Evolutionary conservation across 2,888 invertebrate species (phyloP), one percentile per base, ranked within the genome.

Genomic region (Volucella inanis): DNA sequence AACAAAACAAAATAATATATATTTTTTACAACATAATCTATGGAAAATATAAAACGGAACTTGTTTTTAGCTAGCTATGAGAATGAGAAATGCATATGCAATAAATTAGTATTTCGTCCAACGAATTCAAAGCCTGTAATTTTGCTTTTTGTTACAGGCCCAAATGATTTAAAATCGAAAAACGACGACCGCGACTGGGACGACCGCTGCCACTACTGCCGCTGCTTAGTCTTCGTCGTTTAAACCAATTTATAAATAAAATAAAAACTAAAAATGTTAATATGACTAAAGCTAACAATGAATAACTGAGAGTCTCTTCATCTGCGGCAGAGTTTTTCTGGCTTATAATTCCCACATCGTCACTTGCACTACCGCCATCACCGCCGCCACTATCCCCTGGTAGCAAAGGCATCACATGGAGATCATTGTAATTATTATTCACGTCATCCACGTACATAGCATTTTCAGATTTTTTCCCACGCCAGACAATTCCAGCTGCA

Each of bases 231-330:
- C 88, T 87, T 75, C 88, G 74, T 77, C 87, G 87, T 70, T 87
- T 87, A 77, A 88, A 88, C 88, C 89, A 89, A 87, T 88, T 89
- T 79, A 89, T 87, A 83, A 88, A 89, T 85, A 89, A 72, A 6
- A 89, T 87, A 84, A 89, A 88, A 87, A 89, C 88, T 87, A 88
- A 74, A 64, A 88, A 87, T 74, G 89, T 89, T 87, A 88, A 88
- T 82, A 88, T 74, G 87, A 88, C 77, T 88, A 89, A 87, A 65
- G 75, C 81, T 85, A 88, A 75, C 81, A 88, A 85, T 57, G 89
- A 88, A 74, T 88, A 87, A 79, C 85, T 87, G 54, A 89, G 88
- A 67, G 88, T 88, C 81, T 89, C 88, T 55, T 88, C 88, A 52
- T 88, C 87, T 64, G 80, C 72, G 62, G 70, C 67, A 22, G 76